Evolutionary conservation across 2,888 invertebrate species (phyloP), one percentile per base, ranked within the genome.

Genomic region (Eupithecia exiguata): DNA sequence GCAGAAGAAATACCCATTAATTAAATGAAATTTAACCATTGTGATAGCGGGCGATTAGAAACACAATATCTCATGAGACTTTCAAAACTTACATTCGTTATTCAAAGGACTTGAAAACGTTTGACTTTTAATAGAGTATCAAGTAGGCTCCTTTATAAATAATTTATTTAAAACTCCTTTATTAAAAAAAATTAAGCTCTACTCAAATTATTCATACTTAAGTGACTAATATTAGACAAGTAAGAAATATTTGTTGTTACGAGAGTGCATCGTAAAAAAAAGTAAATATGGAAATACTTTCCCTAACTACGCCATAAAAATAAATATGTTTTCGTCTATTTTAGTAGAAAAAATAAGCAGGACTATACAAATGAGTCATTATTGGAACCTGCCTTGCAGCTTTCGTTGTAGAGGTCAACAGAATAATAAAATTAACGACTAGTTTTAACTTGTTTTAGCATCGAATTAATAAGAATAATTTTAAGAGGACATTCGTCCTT

Each of bases 321-420:
- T 35, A 35, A 35, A 62, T 61, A 12, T 25, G 12, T 12, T 25
- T 21, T 14, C 9, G 14, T 58, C 58, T 58, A 58, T 58, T 25
- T 53, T 5, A 38, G 35, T 21, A 36, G 10, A 38, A 25, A 66
- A 66, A n/a, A 40, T n/a, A 14, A 21, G 25, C 12, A 25, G 66
- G 25, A 40, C n/a, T 58, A 63, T 12, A 30, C 35, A 63, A 68
- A 68, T 75, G 62, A 72, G 74, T 71, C 73, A 74, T 71, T 70
- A 79, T 76, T 78, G 81, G 74, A 80, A 81, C 82, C 80, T 77
- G 77, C 74, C 75, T 77, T 63, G 72, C 81, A 79, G 82, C 85
- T 85, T 85, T 86, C 84, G 77, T 80, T 83, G 72, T 82, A 81
- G 82, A 84, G 84, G 84, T 83, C 84, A 77, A 76, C 71, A 68